Evolutionary conservation across 2,888 invertebrate genomes (phyloP).

Genomic region (Fragum whitleyi): DNA sequence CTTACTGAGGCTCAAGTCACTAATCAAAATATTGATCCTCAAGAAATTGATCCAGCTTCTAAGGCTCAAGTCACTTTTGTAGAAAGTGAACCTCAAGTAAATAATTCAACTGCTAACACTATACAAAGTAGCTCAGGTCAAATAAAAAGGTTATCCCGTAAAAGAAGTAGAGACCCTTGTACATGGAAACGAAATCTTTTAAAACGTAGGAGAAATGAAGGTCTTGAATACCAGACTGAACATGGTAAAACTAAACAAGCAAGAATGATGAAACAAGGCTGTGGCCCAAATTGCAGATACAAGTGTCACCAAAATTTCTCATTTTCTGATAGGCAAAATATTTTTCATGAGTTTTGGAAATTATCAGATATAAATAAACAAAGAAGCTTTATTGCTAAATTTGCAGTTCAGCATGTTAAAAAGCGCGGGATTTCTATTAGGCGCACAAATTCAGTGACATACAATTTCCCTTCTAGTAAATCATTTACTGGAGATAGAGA

Average conservation of each 20-base stretch:
- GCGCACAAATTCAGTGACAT: constrained; percentile 26
- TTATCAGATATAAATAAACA: constrained; percentile 30
- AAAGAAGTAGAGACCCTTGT: not conserved
- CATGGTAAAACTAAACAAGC: not conserved
- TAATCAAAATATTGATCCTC: not conserved
- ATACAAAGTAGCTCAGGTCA: not conserved
- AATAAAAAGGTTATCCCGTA: constrained; percentile 4
- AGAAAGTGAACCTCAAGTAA: not conserved
- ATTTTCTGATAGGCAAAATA: constrained; percentile 3
- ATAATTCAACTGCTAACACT: not conserved
- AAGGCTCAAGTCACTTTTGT: not conserved
- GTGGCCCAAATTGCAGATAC: constrained; percentile 20
- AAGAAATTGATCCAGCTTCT: not conserved
- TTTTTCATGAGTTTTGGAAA: constrained; percentile 39
- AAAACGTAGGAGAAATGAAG: constrained; percentile 26
- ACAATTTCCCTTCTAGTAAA: constrained; percentile 27
- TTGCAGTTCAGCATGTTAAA: not conserved
- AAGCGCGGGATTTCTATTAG: not conserved
- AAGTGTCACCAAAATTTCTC: constrained; percentile 18
- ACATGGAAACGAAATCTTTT: constrained; percentile 28
- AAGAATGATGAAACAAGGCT: constrained; percentile 19
- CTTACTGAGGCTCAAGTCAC: not conserved
- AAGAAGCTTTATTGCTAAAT: constrained; percentile 32
- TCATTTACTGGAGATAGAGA: constrained; percentile 8
- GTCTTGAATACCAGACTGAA: not conserved